Conservation (phyloP, 2,888 invertebrate species). For the Furcula furcula region DNA sequence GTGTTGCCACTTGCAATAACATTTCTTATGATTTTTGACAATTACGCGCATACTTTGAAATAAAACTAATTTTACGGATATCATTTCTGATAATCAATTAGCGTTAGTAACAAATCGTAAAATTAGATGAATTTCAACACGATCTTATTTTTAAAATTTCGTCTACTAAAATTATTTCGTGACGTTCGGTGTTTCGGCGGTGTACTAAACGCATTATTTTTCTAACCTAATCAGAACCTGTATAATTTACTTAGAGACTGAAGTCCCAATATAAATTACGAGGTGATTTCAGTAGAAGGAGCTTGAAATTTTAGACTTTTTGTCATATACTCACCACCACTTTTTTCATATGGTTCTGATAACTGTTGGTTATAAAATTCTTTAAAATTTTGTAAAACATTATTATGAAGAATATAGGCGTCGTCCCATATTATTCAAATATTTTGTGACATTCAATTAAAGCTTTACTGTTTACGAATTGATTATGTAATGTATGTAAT, state of each 20-base stretch:
- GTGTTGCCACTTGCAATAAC: constrained; percentile 8
- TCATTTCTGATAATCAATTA: no score
- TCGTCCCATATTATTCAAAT: constrained; percentile 22
- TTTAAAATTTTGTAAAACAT: constrained; percentile 37
- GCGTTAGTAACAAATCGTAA: no score
- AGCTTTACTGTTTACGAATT: constrained; percentile 41
- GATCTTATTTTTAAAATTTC: no score
- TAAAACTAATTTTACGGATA: no score
- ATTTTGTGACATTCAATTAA: constrained; percentile 64
- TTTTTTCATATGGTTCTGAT: constrained; percentile 69
- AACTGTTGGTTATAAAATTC: constrained; percentile 62
- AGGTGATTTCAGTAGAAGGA: constrained; percentile 82
- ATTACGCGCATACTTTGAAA: no score
- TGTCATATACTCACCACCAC: constrained; percentile 76
- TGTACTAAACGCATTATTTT: constrained; percentile 57
- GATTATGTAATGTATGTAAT: constrained; percentile 30
- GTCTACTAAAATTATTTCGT: constrained; percentile 47
- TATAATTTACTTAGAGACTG: constrained; percentile 76
- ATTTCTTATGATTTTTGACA: constrained; percentile 8
- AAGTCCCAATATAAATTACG: constrained; percentile 76
- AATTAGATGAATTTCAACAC: no score
- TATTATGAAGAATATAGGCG: constrained; percentile 24
- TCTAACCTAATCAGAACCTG: constrained; percentile 83
- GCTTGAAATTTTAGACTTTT: constrained; percentile 59
- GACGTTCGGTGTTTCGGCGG: constrained; percentile 60